Conservation (phyloP, 30 jellyfish, hydroid and myxozoan species). For the Sanderia malayensis region DNA sequence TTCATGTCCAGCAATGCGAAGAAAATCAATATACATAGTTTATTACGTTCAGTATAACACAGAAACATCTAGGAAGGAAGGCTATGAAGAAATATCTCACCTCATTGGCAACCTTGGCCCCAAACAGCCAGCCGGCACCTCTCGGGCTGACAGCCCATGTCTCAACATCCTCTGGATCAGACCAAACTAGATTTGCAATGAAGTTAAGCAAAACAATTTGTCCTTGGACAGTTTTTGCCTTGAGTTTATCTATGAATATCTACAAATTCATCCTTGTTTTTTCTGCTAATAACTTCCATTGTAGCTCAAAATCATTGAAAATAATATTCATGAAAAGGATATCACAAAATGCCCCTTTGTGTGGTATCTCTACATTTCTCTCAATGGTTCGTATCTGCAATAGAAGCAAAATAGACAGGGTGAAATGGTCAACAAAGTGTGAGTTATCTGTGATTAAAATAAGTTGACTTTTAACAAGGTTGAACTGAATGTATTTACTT, state of each 20-base stretch:
- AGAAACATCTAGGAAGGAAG: too few relatives aligned
- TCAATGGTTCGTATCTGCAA: constrained; percentile 86
- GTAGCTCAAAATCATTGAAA: not conserved
- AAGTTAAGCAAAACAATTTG: constrained; percentile 35
- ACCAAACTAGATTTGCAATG: constrained; percentile 86
- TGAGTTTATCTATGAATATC: not conserved
- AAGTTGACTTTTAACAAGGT: too few relatives aligned
- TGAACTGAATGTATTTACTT: too few relatives aligned
- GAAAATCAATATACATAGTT: too few relatives aligned
- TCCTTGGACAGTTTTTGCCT: not conserved
- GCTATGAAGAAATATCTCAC: constrained; percentile 43
- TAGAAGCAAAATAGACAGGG: too few relatives aligned
- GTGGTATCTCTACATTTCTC: constrained; percentile 94
- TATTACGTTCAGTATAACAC: too few relatives aligned
- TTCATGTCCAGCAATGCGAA: too few relatives aligned
- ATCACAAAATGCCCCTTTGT: constrained; percentile 98
- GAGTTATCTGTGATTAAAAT: too few relatives aligned
- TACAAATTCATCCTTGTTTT: not conserved
- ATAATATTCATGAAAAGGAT: constrained; percentile 47
- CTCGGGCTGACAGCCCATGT: constrained; percentile 99
- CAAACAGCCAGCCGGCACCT: constrained; percentile 99
- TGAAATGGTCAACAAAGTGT: not conserved
- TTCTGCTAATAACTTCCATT: not conserved
- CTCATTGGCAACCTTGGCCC: constrained; percentile 89
- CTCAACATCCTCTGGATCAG: constrained; percentile 96